A percentile compares a stretch with the other conserved stretches of the same genome.
phyloP scores from a whole-genome alignment of 2,113 vertebrate genomes.

The Pycnonotus jocosus region DNA sequence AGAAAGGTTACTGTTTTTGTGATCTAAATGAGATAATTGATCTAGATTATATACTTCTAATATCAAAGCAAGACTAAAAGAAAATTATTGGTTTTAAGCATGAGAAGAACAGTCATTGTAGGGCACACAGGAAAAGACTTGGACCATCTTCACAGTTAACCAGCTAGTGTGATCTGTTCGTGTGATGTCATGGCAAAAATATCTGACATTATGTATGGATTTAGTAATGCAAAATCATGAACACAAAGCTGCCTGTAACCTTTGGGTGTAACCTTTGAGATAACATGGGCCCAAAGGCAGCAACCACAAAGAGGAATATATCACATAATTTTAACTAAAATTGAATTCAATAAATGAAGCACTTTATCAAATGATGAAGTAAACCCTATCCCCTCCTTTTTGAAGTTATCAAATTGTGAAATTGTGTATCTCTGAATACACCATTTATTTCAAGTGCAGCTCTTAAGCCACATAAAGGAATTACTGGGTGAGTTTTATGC shows the following conservation, averaged over 20 bases:
- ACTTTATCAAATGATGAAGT: neutral
- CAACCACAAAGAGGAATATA: neutral
- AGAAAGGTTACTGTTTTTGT: neutral
- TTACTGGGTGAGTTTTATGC: neutral
- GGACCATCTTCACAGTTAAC: neutral
- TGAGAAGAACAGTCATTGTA: neutral
- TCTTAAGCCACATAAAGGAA: neutral
- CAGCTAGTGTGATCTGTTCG: rapidly evolving
- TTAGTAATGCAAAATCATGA: neutral
- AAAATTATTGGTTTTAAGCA: neutral
- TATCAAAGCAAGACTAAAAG: neutral
- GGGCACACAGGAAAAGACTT: neutral
- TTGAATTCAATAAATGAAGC: neutral
- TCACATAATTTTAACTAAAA: neutral
- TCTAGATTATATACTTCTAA: neutral
- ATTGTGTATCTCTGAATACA: neutral
- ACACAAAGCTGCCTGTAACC: neutral
- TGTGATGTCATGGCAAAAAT: neutral
- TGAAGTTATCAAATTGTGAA: neutral
- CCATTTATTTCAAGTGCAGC: neutral
- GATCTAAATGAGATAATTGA: neutral
- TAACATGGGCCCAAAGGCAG: neutral
- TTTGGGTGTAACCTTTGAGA: neutral
- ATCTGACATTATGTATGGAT: neutral
- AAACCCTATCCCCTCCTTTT: neutral